phyloP scores from a whole-genome alignment of 2,797 vertebrate species.

The Agapornis canus region DNA sequence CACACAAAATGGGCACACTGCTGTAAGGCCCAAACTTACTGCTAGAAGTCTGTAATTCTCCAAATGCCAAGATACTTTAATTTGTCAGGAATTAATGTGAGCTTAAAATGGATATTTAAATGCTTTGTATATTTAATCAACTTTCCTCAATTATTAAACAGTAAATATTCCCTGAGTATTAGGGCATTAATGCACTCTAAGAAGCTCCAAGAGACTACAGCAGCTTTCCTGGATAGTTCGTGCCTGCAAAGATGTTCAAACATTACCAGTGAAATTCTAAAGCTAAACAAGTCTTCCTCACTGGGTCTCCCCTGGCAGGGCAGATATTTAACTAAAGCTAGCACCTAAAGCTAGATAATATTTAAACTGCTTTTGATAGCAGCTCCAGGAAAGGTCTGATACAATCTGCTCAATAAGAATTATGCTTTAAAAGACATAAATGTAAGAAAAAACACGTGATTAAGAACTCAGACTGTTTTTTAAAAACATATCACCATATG shows the following conservation, averaged over 20 bases:
- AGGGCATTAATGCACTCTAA: not conserved
- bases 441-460: not conserved
- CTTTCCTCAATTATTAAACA: conserved; percentile 11
- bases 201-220: not conserved
- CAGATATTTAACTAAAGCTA: conserved; percentile 12
- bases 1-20: not conserved
- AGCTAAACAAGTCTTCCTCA: not conserved
- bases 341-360: not conserved
- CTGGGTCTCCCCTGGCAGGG: not conserved
- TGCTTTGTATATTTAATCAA: conserved; percentile 26
- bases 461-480: not conserved
- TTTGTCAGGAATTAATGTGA: not conserved
- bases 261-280: not conserved
- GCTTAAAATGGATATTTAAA: conserved; percentile 22
- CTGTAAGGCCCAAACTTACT: not conserved
- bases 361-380: conserved; percentile 42
- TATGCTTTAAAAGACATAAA: not conserved
- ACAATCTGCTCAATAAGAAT: conserved; percentile 27
- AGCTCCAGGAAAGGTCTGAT: conserved; percentile 25
- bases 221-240: not conserved
- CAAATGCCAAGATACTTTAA: not conserved
- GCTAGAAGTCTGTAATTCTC: not conserved
- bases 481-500: not conserved
- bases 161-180: not conserved
- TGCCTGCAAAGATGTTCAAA: not conserved